These are phyloP conservation scores for Pseudoatta argentina DNA, from an alignment of 1,140 invertebrate species.

Conservation along the genomic window DNA sequence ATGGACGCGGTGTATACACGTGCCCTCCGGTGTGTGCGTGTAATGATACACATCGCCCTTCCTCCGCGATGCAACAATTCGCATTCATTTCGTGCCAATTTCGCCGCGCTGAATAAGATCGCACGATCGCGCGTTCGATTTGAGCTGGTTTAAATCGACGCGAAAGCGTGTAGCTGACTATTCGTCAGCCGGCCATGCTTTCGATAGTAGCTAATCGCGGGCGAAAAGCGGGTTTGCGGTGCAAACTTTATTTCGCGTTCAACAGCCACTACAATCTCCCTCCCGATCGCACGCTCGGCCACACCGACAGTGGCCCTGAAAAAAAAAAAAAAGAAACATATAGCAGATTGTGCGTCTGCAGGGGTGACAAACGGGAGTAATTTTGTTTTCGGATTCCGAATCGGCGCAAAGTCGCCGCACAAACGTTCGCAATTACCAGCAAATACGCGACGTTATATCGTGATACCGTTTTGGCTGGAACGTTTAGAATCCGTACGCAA, in stretches of 20 bases:
- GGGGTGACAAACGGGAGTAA: conserved; percentile 60
- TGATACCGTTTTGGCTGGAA: not conserved
- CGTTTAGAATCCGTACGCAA: not conserved
- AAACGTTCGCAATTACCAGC: conserved; percentile 37
- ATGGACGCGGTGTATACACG: not conserved
- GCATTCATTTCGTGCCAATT: conserved; percentile 49
- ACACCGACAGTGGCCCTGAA: conserved; percentile 11
- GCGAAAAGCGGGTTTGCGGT: conserved; percentile 64
- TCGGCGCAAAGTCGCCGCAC: not conserved
- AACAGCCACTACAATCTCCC: conserved; percentile 30
- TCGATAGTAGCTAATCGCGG: conserved; percentile 60
- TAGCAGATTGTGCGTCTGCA: conserved; percentile 14
- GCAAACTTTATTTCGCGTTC: conserved; percentile 73
- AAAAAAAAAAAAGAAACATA: conserved; percentile 41
- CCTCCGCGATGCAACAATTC: not conserved
- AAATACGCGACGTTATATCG: conserved; percentile 2
- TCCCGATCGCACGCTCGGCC: not conserved
- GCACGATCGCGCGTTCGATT: conserved; percentile 36
- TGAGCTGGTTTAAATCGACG: conserved; percentile 42
- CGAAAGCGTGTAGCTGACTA: conserved; percentile 15
- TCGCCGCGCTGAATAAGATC: conserved; percentile 46
- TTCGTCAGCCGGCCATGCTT: conserved; percentile 52
- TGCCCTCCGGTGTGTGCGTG: not conserved
- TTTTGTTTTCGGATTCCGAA: conserved; percentile 34
- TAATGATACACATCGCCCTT: conserved; percentile 1